Evolutionary conservation across 1,140 invertebrate genomes (phyloP).

Genomic region (Adelges cooleyi): DNA sequence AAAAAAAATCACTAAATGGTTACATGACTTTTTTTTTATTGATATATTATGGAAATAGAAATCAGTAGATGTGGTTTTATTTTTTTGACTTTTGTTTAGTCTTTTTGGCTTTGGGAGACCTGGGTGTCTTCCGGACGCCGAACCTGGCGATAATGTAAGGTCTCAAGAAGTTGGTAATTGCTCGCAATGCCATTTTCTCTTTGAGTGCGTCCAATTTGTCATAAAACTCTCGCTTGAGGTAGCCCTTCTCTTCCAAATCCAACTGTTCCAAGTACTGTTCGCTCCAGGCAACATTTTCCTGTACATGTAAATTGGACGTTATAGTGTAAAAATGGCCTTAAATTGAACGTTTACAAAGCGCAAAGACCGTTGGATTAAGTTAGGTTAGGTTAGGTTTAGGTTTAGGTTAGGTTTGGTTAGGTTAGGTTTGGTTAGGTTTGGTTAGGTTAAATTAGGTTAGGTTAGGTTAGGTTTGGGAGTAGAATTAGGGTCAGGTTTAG

Average conservation of each 20-base stretch:
- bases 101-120: too few relatives aligned
- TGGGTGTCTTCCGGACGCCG: not conserved
- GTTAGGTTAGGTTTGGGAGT: not conserved
- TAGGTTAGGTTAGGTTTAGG: not conserved
- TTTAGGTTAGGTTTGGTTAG: not conserved
- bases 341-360: too few relatives aligned
- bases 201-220: not conserved
- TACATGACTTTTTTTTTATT: too few relatives aligned
- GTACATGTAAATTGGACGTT: too few relatives aligned
- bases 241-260: not conserved
- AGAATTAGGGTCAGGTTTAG: not conserved
- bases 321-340: too few relatives aligned
- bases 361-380: too few relatives aligned
- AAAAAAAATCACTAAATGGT: too few relatives aligned
- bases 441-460: not conserved
- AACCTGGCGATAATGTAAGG: not conserved
- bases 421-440: not conserved
- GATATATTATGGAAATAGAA: too few relatives aligned
- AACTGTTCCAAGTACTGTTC: not conserved
- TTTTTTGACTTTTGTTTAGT: too few relatives aligned
- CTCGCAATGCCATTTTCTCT: not conserved
- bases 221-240: not conserved
- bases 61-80: too few relatives aligned
- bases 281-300: not conserved
- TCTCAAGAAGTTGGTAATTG: not conserved